A percentile compares a stretch with the other conserved stretches of the same genome.
phyloP scores from a whole-genome alignment of 2,888 invertebrate species.

The Hemaris fuciformis region DNA sequence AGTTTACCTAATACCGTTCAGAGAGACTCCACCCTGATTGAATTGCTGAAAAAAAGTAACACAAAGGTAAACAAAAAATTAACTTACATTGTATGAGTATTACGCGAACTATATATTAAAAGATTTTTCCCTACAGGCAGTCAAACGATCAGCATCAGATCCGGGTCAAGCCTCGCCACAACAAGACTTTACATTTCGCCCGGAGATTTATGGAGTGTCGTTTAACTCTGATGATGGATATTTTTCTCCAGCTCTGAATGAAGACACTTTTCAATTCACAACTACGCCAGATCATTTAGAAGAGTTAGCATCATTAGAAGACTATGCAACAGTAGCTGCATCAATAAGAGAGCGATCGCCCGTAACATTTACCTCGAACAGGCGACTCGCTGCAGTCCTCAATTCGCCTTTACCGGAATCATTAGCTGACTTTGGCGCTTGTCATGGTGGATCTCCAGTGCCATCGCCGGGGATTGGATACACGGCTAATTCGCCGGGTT shows the following conservation, averaged over 20 bases:
- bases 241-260: constrained; percentile 85
- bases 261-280: constrained; percentile 87
- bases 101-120: not conserved
- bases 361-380: constrained; percentile 84
- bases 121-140: constrained; percentile 63
- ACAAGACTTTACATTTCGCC: constrained; percentile 82
- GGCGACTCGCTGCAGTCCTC: constrained; percentile 88
- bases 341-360: constrained; percentile 81
- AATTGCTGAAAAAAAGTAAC: constrained; percentile 86
- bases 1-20: constrained; percentile 59
- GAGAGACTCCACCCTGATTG: constrained; percentile 90
- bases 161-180: constrained; percentile 84
- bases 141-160: constrained; percentile 88
- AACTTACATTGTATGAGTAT: constrained; percentile 5
- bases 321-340: constrained; percentile 82
- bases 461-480: constrained; percentile 79
- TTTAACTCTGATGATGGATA: constrained; percentile 84
- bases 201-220: constrained; percentile 83
- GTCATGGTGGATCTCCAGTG: constrained; percentile 82
- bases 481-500: constrained; percentile 81
- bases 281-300: constrained; percentile 83
- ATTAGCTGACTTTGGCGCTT: constrained; percentile 90
- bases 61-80: constrained; percentile 69
- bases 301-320: constrained; percentile 83
- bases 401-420: constrained; percentile 90